These are phyloP conservation scores for Myxocyprinus asiaticus DNA, from an alignment of 2,113 vertebrate species.

Conservation along the genomic window DNA sequence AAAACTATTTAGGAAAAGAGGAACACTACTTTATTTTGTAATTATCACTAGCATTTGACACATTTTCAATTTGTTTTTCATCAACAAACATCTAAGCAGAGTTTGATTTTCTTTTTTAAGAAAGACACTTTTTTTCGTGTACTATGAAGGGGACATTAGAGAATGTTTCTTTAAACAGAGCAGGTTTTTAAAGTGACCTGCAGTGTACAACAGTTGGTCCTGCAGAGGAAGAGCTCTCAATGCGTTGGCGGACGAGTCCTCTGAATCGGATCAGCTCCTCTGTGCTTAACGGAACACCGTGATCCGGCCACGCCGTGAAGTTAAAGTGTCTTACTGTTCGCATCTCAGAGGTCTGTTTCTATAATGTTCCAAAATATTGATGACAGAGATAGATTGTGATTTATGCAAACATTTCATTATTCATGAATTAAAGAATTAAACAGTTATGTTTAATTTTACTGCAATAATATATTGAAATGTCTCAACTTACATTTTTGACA, in stretches of 20 bases:
- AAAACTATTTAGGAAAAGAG: too few species aligned
- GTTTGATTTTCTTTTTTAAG: too few species aligned
- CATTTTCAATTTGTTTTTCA: too few species aligned
- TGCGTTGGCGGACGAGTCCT: conserved; percentile 69
- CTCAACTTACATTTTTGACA: conserved; percentile 74
- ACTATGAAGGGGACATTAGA: too few species aligned
- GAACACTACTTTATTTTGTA: too few species aligned
- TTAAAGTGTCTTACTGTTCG: conserved; percentile 79
- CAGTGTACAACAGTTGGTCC: conserved; percentile 81
- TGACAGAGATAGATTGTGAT: not conserved
- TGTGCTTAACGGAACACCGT: conserved; percentile 78
- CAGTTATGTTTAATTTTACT: too few species aligned
- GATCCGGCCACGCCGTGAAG: conserved; percentile 85
- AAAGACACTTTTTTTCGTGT: too few species aligned
- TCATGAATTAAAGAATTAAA: too few species aligned
- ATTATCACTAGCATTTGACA: too few species aligned
- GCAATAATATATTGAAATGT: not conserved
- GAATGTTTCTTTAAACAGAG: too few species aligned
- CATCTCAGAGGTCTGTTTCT: conserved; percentile 64
- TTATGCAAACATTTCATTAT: too few species aligned
- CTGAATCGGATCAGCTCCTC: conserved; percentile 76
- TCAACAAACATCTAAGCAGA: too few species aligned
- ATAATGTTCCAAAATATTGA: not conserved
- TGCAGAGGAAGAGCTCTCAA: conserved; percentile 58
- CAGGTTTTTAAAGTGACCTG: conserved; percentile 70